Conservation (phyloP, 2,797 vertebrate species). For the Gouania willdenowi region DNA sequence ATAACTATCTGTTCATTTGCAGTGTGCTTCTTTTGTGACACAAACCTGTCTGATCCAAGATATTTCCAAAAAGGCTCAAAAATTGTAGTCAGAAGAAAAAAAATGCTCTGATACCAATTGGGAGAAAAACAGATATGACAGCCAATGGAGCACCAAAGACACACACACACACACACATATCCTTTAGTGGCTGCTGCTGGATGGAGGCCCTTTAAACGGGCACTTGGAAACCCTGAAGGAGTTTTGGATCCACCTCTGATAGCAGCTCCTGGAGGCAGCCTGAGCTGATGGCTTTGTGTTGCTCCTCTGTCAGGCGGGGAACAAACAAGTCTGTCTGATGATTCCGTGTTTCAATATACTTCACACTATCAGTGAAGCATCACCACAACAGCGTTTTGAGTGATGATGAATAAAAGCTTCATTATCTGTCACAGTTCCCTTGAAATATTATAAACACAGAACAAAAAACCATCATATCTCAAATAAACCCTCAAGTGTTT, state of each 20-base stretch:
- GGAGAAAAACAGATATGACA: too few relatives aligned
- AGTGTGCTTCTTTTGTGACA: too few relatives aligned
- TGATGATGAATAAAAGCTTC: neutral
- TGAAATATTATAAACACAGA: neutral
- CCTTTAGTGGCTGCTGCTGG: neutral
- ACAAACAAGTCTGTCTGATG: neutral
- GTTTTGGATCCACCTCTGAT: constrained; percentile 1
- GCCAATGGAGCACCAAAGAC: too few relatives aligned
- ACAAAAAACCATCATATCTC: too few relatives aligned
- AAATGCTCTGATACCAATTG: too few relatives aligned
- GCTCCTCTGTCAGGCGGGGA: neutral
- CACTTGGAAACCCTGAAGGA: neutral
- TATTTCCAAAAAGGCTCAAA: too few relatives aligned
- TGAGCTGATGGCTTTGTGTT: neutral
- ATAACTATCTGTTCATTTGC: too few relatives aligned
- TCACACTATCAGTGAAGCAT: neutral
- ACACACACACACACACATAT: too few relatives aligned
- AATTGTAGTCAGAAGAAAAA: too few relatives aligned
- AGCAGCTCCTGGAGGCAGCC: neutral
- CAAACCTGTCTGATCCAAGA: too few relatives aligned
- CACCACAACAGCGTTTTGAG: neutral
- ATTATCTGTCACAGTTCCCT: neutral
- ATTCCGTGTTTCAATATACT: neutral
- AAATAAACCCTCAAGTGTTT: constrained; percentile 4
- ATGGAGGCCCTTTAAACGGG: neutral